Base-by-base conservation (phyloP, 2,797 vertebrate species). In the Diceros bicornis region DNA sequence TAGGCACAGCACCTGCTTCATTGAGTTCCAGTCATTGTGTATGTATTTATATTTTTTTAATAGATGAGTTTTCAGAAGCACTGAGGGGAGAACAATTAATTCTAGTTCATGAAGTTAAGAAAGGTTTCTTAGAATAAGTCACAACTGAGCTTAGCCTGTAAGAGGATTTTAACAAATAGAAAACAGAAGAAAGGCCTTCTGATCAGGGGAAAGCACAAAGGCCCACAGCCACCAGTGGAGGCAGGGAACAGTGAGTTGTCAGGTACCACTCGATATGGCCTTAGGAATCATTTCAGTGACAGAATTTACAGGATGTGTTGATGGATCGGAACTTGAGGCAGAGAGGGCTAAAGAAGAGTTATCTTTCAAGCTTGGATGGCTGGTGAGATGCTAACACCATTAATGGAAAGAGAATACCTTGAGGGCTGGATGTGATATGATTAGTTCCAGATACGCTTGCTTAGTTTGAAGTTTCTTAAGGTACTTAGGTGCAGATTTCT, bases 361-460 rank as follows among this genome's bases (percentile, higher is more conserved):
- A 62, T 94, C 88, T 97, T 91, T 97, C 34, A 93, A 84, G 11
- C 47, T 37, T 98, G 41, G 3, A 12, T 88, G 66, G 12, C 50
- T 84, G 9, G 27, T 62, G 41, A 64, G 55, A 88, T 78, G 47
- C 50, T 93, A 57, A 86, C 18, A 61, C 7, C 17, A 77, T 89
- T 69, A 78, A 55, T 83, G n/a, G 29, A 29, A 32, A 92, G 52
- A 91, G 75, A 82, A 21, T 7, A 61, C n/a, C 69, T 91, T 82
- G 59, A 89, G 64, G 78, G 11, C 10, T 83, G 21, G 18, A 83
- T 17, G 21, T 23, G 25, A 94, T 86, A 20, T 1, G 2, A 7
- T 87, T 81, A 83, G 62, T 83, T 89, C 25, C 62, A 90, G 27
- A 89, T 2, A 41, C 72, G 52, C 66, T 89, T 87, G 59, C 50